Evolutionary conservation across 1,140 invertebrate species (phyloP), one percentile per base, ranked within the genome.

Genomic region (Helicorthomorpha holstii): DNA sequence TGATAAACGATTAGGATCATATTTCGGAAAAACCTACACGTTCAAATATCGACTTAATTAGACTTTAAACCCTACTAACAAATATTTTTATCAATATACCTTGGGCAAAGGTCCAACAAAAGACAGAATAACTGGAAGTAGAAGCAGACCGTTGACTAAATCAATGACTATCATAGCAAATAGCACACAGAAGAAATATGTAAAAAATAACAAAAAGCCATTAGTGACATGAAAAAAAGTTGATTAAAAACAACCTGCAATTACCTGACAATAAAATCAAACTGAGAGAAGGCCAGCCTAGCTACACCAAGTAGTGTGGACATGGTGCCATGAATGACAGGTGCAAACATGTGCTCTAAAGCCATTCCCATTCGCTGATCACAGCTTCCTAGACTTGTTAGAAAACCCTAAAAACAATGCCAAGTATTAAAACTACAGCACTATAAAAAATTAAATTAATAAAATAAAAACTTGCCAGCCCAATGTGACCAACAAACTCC

Each of bases 221-320:
- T 65, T 61, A 62, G 54, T 54, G 58, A 49, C 54, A 53, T 38
- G 50, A 53, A 16, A 34, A 34, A 7, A 34, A 34, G n/a, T n/a
- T n/a, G n/a, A n/a, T n/a, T n/a, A n/a, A n/a, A n/a, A n/a, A n/a
- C n/a, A n/a, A n/a, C n/a, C n/a, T n/a, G n/a, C 10, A 66, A 71
- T 70, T 64, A 79, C 77, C 82, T 79, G 34, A 91, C 80, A 51
- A 97, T 89, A 65, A 97, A 98, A 58, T 95, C 91, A 67, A 97
- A 97, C 56, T 96, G 88, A 25, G 91, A 92, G 51, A 89, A 85
- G 1, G 82, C 85, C 26, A 98, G 71, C 82, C 96, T 83, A 41
- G 74, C 68, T 1, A 92, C 80, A 0, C 88, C 84, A 27, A 95
- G 66, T 1, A 91, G 70, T 0, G 84, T 87, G 1, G 88, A 89